Conservation (phyloP, 1,140 invertebrate species). For the Aricia agestis region DNA sequence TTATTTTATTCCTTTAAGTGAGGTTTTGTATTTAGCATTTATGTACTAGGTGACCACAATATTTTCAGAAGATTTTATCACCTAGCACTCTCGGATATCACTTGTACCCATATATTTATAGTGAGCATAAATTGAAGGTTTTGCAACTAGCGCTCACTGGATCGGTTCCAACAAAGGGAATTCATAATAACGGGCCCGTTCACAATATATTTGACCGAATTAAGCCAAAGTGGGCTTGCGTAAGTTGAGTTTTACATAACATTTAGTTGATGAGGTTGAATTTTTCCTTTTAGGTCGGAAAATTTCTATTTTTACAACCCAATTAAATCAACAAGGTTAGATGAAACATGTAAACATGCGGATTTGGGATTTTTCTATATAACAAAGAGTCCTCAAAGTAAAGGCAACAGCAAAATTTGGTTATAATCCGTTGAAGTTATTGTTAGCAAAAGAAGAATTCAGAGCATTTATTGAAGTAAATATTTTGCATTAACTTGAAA, state of each 20-base stretch:
- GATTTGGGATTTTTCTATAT: too few species aligned
- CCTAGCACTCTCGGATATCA: neutral
- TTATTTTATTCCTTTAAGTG: too few species aligned
- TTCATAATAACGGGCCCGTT: neutral
- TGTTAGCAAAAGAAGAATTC: too few species aligned
- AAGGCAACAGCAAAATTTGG: too few species aligned
- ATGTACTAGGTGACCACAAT: too few species aligned
- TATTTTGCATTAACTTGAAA: too few species aligned
- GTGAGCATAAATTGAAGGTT: constrained; percentile 11
- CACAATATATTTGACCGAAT: neutral
- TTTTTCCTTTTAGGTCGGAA: neutral
- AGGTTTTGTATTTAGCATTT: too few species aligned
- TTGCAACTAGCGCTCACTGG: constrained; percentile 10
- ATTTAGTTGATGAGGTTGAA: neutral
- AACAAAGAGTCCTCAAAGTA: too few species aligned
- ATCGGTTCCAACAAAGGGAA: constrained; percentile 15
- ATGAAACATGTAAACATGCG: neutral
- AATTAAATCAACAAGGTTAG: neutral
- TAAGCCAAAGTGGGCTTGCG: neutral
- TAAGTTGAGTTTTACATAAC: neutral
- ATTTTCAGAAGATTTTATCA: neutral
- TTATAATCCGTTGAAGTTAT: too few species aligned
- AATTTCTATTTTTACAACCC: neutral
- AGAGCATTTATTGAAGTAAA: too few species aligned
- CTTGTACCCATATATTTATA: neutral